These are phyloP conservation scores for Enteromius afrohamiltoni DNA, from an alignment of 2,797 vertebrate species.

Conservation along the genomic window DNA sequence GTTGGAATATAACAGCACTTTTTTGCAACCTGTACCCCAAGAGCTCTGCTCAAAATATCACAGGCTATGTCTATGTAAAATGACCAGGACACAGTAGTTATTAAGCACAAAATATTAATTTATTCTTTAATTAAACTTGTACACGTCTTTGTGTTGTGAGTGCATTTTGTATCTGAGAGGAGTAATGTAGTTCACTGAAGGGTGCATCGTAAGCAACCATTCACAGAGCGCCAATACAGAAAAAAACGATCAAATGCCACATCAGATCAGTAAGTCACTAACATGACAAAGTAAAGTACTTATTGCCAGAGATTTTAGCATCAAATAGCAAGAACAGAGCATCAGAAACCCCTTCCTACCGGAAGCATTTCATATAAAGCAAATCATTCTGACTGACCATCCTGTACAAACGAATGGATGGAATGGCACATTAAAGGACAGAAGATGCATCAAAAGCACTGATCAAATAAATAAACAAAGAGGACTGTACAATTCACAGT, in stretches of 20 bases:
- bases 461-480: slow-evolving; percentile 75
- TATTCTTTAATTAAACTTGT: slow-evolving; percentile 82
- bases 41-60: background rate
- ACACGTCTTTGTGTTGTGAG: slow-evolving; percentile 83
- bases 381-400: slow-evolving; percentile 79
- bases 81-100: slow-evolving; percentile 53
- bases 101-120: slow-evolving; percentile 98
- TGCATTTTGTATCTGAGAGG: slow-evolving; percentile 78
- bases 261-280: slow-evolving; percentile 77
- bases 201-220: slow-evolving; percentile 78
- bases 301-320: slow-evolving; percentile 69
- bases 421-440: slow-evolving; percentile 79
- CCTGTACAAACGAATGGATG: slow-evolving; percentile 87
- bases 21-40: background rate
- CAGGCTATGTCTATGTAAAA: background rate
- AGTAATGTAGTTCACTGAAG: slow-evolving; percentile 77
- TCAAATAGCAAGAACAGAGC: slow-evolving; percentile 80
- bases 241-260: slow-evolving; percentile 67
- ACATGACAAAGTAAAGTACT: slow-evolving; percentile 74
- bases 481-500: slow-evolving; percentile 85
- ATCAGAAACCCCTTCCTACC: slow-evolving; percentile 84
- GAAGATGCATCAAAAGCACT: slow-evolving; percentile 71
- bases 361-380: slow-evolving; percentile 82
- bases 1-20: too few species aligned
- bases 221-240: slow-evolving; percentile 60